Percentiles rank a stretch among this genome's conserved stretches.
phyloP scores from a whole-genome alignment of 2,113 vertebrate genomes.

The Tachysurus fulvidraco region DNA sequence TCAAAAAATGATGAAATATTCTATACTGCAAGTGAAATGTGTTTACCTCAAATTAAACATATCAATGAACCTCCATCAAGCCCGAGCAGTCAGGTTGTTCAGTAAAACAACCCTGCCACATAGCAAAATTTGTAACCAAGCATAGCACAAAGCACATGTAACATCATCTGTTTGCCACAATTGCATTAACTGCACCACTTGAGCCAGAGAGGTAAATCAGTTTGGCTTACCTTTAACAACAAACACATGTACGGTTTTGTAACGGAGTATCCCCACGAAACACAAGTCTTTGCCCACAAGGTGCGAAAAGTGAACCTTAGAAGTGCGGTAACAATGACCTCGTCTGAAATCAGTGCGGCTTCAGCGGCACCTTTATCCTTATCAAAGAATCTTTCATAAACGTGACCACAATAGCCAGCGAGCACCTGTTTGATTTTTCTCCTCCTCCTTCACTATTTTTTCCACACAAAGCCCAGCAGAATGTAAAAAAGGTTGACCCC shows the following conservation, averaged over 20 bases:
- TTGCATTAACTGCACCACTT: conserved; percentile 28
- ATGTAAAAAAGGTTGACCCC: conserved; percentile 82
- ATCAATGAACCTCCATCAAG: background rate
- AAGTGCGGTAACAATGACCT: conserved; percentile 72
- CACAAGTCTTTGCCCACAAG: conserved; percentile 56
- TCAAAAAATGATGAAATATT: background rate
- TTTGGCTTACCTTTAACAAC: conserved; percentile 68
- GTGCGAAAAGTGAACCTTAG: conserved; percentile 66
- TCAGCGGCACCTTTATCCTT: conserved; percentile 67
- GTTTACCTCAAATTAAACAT: background rate
- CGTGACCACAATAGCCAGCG: conserved; percentile 71
- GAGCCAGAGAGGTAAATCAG: conserved; percentile 61
- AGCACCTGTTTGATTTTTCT: conserved; percentile 87
- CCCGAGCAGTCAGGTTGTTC: background rate
- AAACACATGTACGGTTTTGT: conserved; percentile 61
- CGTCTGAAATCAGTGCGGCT: conserved; percentile 75
- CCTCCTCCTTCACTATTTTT: conserved; percentile 83
- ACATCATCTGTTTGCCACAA: conserved; percentile 37
- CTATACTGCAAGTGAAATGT: background rate
- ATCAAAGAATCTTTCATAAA: conserved; percentile 81
- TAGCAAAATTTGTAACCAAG: conserved; percentile 20
- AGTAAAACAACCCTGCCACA: background rate
- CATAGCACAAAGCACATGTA: conserved; percentile 40
- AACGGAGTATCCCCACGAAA: conserved; percentile 55
- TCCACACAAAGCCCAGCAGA: conserved; percentile 79